Percentiles rank a stretch among this genome's conserved stretches.
Conservation (phyloP, 2,888 invertebrate species). For the Iphiclides podalirius region DNA sequence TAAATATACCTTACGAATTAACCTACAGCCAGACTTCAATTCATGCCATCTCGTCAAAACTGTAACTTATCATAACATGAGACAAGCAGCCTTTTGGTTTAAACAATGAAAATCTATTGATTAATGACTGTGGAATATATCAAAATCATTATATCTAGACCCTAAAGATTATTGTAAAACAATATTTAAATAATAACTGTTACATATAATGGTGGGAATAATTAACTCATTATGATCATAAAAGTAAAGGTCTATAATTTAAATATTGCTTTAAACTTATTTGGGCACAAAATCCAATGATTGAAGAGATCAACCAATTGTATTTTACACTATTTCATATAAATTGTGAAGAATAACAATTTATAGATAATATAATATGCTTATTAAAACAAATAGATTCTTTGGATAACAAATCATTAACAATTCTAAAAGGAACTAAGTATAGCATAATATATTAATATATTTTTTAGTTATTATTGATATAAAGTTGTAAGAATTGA, state of each 20-base stretch:
- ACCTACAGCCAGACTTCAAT: slow-evolving; percentile 78
- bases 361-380: slow-evolving; percentile 65
- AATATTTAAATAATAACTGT: slow-evolving; percentile 72
- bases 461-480: slow-evolving; percentile 36
- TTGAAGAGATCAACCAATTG: slow-evolving; percentile 42
- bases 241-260: slow-evolving; percentile 62
- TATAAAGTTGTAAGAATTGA: slow-evolving; percentile 42
- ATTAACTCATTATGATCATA: slow-evolving; percentile 53
- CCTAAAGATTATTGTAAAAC: slow-evolving; percentile 70
- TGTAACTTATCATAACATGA: slow-evolving; percentile 70
- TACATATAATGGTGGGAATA: slow-evolving; percentile 72
- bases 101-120: slow-evolving; percentile 62
- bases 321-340: slow-evolving; percentile 59
- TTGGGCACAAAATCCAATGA: slow-evolving; percentile 51
- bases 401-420: slow-evolving; percentile 77
- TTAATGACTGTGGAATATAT: slow-evolving; percentile 79
- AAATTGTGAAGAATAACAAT: slow-evolving; percentile 60
- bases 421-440: slow-evolving; percentile 77
- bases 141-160: slow-evolving; percentile 58
- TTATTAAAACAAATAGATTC: slow-evolving; percentile 58
- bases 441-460: slow-evolving; percentile 51
- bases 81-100: slow-evolving; percentile 78
- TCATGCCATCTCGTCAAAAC: slow-evolving; percentile 75
- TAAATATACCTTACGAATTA: slow-evolving; percentile 71
- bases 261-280: slow-evolving; percentile 70